These are phyloP conservation scores for Pissodes strobi DNA, from an alignment of 1,140 invertebrate species.

Conservation along the genomic window DNA sequence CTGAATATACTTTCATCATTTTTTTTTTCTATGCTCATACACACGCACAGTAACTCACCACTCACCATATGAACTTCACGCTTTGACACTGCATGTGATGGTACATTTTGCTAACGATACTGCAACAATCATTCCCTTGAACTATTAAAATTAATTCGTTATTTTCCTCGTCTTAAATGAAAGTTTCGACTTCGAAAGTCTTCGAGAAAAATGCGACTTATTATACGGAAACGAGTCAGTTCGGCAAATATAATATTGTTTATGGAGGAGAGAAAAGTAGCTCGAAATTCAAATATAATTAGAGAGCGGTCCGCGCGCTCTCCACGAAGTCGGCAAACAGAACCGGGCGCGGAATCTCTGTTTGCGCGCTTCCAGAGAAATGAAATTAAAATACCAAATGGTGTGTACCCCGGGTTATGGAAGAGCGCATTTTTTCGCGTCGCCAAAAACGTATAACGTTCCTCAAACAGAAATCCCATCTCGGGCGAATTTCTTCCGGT, in stretches of 20 bases:
- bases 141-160: too few species aligned
- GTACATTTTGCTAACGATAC: too few species aligned
- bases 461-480: slow-evolving; percentile 12
- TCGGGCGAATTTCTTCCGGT: slow-evolving; percentile 4
- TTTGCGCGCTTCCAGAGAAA: slow-evolving; percentile 9
- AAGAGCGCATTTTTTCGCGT: slow-evolving; percentile 3
- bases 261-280: slow-evolving; percentile 11
- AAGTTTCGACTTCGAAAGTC: too few species aligned
- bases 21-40: too few species aligned
- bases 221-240: not conserved
- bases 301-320: slow-evolving; percentile 4
- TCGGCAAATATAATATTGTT: slow-evolving; percentile 24
- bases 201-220: too few species aligned
- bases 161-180: too few species aligned
- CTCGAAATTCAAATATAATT: slow-evolving; percentile 19
- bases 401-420: slow-evolving; percentile 19
- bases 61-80: too few species aligned
- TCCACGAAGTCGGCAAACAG: slow-evolving; percentile 20
- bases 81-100: too few species aligned
- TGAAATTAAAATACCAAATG: slow-evolving; percentile 24
- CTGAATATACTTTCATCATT: too few species aligned
- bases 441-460: slow-evolving; percentile 15
- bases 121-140: too few species aligned
- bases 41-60: too few species aligned
- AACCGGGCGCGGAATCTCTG: slow-evolving; percentile 5